A percentile compares a stretch with the other conserved stretches of the same genome.
These are phyloP conservation scores for Cyrtorhinus lividipennis DNA, from an alignment of 1,140 invertebrate genomes.

Conservation along the genomic window DNA sequence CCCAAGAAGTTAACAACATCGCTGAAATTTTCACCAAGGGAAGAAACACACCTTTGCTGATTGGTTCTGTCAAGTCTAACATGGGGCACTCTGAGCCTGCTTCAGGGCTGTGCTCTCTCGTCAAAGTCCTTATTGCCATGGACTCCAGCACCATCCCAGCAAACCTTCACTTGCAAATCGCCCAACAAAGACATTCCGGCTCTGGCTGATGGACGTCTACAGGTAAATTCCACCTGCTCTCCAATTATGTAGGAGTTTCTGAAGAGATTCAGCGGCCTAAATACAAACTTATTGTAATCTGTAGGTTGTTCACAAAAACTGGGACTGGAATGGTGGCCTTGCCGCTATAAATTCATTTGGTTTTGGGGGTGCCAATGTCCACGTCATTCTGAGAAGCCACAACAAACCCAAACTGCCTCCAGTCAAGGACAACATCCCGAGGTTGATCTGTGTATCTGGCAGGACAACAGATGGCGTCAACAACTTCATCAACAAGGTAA, in stretches of 20 bases:
- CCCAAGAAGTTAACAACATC: constrained; percentile 89
- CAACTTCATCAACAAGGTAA: no score
- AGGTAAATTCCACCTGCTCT: no score
- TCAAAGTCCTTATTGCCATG: constrained; percentile 81
- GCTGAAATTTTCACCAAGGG: constrained; percentile 80
- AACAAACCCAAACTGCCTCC: no score
- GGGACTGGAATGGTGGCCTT: constrained; percentile 67
- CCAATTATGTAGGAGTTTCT: no score
- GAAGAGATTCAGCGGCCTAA: no score
- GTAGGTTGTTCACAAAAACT: constrained; percentile 61
- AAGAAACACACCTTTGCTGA: constrained; percentile 58
- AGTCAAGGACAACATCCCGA: no score
- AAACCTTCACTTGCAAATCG: constrained; percentile 72
- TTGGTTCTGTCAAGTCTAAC: constrained; percentile 95
- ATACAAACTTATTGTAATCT: no score
- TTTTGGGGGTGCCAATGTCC: constrained; percentile 93
- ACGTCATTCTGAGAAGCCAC: constrained; percentile 68
- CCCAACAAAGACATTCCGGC: constrained; percentile 84
- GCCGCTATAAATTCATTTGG: constrained; percentile 90
- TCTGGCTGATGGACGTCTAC: constrained; percentile 65
- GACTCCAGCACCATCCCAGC: constrained; percentile 69
- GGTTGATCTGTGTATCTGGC: no score
- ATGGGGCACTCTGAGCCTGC: constrained; percentile 95
- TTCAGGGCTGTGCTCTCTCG: constrained; percentile 76
- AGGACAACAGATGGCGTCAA: no score